phyloP scores from a whole-genome alignment of 2,797 vertebrate species.

The Alosa sapidissima region DNA sequence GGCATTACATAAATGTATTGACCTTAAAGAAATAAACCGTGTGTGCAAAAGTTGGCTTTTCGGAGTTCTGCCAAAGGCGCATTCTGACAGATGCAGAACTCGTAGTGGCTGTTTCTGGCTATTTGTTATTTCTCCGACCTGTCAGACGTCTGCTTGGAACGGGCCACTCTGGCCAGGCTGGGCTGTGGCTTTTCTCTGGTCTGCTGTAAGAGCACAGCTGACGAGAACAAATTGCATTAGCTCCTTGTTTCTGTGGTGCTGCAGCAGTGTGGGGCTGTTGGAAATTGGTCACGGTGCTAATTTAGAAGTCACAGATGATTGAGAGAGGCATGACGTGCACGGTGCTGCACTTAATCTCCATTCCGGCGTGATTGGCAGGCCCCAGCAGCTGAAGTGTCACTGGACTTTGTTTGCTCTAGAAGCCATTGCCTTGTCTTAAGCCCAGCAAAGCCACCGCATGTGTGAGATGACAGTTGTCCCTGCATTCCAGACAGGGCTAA shows the following conservation, averaged over 20 bases:
- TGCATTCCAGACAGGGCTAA: constrained; percentile 35
- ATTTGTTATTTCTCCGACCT: constrained; percentile 17
- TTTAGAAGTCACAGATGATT: constrained; percentile 26
- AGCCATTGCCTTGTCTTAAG: constrained; percentile 29
- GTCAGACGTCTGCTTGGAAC: not conserved
- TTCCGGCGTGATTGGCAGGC: not conserved
- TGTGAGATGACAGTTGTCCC: constrained; percentile 35
- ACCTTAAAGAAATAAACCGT: constrained; percentile 2
- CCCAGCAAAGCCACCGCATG: constrained; percentile 31
- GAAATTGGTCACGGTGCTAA: not conserved
- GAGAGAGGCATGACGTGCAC: not conserved
- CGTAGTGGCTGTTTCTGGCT: not conserved
- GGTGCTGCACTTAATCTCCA: constrained; percentile 7
- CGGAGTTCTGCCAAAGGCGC: not conserved
- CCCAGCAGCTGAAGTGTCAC: constrained; percentile 14
- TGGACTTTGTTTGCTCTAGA: constrained; percentile 37
- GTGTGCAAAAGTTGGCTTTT: not conserved
- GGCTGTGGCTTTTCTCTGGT: not conserved
- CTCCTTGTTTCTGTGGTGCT: not conserved
- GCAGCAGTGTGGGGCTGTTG: not conserved
- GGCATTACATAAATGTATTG: not conserved
- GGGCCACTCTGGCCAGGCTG: not conserved
- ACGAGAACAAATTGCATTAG: constrained; percentile 19
- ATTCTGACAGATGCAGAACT: constrained; percentile 18
- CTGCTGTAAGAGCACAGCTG: not conserved